phyloP scores from a whole-genome alignment of 2,888 invertebrate genomes.

The Camponotus fellah region DNA sequence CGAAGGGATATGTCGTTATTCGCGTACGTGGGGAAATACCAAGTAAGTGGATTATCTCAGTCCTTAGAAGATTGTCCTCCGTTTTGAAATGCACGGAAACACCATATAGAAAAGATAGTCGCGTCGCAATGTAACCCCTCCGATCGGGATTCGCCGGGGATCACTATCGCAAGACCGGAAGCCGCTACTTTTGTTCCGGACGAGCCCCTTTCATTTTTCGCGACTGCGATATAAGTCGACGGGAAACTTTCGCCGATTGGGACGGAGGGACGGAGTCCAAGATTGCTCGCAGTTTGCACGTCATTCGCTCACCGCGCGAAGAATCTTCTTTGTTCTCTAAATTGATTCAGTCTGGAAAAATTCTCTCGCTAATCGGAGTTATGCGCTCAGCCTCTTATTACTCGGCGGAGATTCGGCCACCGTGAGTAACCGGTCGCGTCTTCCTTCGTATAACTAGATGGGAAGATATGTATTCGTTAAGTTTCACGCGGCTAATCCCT shows the following conservation, averaged over 20 bases:
- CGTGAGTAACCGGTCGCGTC: neutral
- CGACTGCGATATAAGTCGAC: neutral
- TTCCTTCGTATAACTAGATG: conserved; percentile 34
- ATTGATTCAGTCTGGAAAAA: conserved; percentile 47
- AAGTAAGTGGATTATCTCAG: conserved; percentile 27
- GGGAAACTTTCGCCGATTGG: conserved; percentile 18
- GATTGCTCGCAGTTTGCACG: neutral
- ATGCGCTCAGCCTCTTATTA: conserved; percentile 42
- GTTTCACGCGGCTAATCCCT: conserved; percentile 90
- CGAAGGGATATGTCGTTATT: conserved; percentile 65
- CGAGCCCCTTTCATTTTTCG: neutral
- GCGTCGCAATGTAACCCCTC: neutral
- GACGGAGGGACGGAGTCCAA: conserved; percentile 27
- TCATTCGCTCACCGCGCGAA: neutral
- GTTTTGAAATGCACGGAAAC: conserved; percentile 63
- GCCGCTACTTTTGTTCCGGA: neutral
- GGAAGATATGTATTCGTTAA: conserved; percentile 62
- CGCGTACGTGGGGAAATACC: conserved; percentile 49
- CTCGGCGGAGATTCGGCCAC: conserved; percentile 8
- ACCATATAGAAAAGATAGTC: conserved; percentile 31
- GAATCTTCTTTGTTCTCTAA: neutral
- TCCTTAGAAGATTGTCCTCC: conserved; percentile 48
- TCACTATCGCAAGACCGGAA: conserved; percentile 2
- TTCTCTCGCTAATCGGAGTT: conserved; percentile 8
- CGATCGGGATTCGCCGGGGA: conserved; percentile 5